phyloP scores from a whole-genome alignment of 2,888 invertebrate species.

The Acanthopleura granulata region DNA sequence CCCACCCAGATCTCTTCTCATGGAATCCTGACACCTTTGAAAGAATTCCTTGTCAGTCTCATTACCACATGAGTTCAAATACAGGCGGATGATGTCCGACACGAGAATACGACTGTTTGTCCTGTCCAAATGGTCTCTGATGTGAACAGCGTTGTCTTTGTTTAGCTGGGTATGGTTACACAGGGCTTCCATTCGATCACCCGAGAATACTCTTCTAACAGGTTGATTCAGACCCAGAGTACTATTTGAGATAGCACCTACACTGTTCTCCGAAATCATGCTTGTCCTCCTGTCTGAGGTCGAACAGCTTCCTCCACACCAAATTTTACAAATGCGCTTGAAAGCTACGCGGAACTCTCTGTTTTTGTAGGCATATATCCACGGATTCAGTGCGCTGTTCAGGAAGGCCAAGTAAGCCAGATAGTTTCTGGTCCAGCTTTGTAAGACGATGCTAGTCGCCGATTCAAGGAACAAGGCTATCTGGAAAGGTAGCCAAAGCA shows the following conservation, averaged over 20 bases:
- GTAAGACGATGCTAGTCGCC: constrained; percentile 68
- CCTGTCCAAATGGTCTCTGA: not conserved
- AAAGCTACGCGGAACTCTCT: constrained; percentile 76
- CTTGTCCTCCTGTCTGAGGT: not conserved
- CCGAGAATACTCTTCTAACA: not conserved
- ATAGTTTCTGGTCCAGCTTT: constrained; percentile 74
- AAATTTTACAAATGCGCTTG: constrained; percentile 27
- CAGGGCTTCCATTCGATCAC: not conserved
- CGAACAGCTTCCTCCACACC: not conserved
- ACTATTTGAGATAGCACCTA: not conserved
- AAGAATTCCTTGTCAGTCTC: not conserved
- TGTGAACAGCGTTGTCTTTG: not conserved
- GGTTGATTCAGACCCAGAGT: not conserved
- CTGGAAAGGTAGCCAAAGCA: constrained; percentile 77
- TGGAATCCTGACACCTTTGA: not conserved
- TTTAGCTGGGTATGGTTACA: not conserved
- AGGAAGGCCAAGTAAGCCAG: constrained; percentile 75
- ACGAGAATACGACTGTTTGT: constrained; percentile 9
- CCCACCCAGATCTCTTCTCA: not conserved
- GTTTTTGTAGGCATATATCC: constrained; percentile 78
- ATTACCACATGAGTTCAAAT: not conserved
- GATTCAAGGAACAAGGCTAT: constrained; percentile 65
- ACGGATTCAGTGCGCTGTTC: constrained; percentile 76
- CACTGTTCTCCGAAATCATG: not conserved
- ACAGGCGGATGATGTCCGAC: not conserved